phyloP scores from a whole-genome alignment of 2,888 invertebrate species.

The Linnaemya tessellans region DNA sequence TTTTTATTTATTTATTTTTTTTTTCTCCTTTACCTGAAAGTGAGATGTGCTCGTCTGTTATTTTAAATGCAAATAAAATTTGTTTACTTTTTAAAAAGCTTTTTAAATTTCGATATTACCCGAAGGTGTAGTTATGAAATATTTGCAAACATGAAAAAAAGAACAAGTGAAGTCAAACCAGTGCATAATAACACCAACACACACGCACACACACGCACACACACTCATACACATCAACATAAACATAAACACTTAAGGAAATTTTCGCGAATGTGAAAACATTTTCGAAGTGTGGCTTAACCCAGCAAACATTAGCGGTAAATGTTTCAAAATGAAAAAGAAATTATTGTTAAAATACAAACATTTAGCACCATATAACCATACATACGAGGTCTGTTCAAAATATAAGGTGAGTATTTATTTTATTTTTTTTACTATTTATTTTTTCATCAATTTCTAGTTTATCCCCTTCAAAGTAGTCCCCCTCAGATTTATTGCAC shows the following conservation, averaged over 20 bases:
- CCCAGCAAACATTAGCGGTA: background rate
- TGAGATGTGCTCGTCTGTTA: background rate
- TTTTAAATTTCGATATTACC: slow-evolving; percentile 55
- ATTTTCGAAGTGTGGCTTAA: background rate
- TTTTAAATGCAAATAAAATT: background rate
- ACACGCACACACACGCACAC: background rate
- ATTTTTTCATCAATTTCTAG: too few species aligned
- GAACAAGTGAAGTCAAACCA: background rate
- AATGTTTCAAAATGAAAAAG: too few species aligned
- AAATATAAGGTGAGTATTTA: too few species aligned
- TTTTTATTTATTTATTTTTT: too few species aligned
- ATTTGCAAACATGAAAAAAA: slow-evolving; percentile 21
- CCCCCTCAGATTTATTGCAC: too few species aligned
- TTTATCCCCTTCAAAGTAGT: too few species aligned
- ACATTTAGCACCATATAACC: too few species aligned
- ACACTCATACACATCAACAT: too few species aligned
- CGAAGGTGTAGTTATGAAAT: slow-evolving; percentile 53
- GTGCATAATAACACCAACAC: background rate
- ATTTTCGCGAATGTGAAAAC: background rate
- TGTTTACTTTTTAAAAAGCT: background rate
- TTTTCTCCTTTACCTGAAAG: background rate
- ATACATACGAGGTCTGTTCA: too few species aligned
- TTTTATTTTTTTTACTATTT: too few species aligned
- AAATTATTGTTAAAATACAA: too few species aligned
- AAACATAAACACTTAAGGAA: slow-evolving; percentile 17